A percentile compares a stretch with the other conserved stretches of the same genome.
These are phyloP conservation scores for Silurus meridionalis DNA, from an alignment of 2,113 vertebrate species.

Conservation along the genomic window DNA sequence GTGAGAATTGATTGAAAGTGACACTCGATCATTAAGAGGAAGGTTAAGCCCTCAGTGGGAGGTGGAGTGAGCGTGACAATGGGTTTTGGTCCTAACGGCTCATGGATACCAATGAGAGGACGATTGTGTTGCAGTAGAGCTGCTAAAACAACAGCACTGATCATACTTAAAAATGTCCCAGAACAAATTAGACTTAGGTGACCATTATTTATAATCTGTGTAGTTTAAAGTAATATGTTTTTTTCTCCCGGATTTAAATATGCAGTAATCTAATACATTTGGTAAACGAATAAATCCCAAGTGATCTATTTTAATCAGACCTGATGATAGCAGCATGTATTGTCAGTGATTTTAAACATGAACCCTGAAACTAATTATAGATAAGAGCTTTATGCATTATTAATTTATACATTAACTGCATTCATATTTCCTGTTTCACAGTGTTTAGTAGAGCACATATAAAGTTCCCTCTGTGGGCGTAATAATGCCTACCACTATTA, in stretches of 20 bases:
- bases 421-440: not conserved
- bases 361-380: slow-evolving; percentile 10
- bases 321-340: not conserved
- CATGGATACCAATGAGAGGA: slow-evolving; percentile 12
- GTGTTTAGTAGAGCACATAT: slow-evolving; percentile 10
- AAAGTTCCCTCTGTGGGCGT: slow-evolving; percentile 5
- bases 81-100: not conserved
- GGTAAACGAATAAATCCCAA: not conserved
- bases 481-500: slow-evolving; percentile 16
- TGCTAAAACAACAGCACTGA: not conserved
- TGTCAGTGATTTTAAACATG: slow-evolving; percentile 1
- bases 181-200: not conserved
- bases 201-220: not conserved
- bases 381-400: not conserved
- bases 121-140: not conserved
- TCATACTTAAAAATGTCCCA: not conserved
- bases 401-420: slow-evolving; percentile 5
- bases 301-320: not conserved
- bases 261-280: not conserved
- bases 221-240: slow-evolving; percentile 4
- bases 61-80: slow-evolving; percentile 10
- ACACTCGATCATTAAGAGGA: slow-evolving; percentile 29
- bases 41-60: slow-evolving; percentile 28
- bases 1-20: slow-evolving; percentile 45
- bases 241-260: not conserved